These are phyloP conservation scores for Carettochelys insculpta DNA, from an alignment of 2,113 vertebrate genomes.

Conservation along the genomic window DNA sequence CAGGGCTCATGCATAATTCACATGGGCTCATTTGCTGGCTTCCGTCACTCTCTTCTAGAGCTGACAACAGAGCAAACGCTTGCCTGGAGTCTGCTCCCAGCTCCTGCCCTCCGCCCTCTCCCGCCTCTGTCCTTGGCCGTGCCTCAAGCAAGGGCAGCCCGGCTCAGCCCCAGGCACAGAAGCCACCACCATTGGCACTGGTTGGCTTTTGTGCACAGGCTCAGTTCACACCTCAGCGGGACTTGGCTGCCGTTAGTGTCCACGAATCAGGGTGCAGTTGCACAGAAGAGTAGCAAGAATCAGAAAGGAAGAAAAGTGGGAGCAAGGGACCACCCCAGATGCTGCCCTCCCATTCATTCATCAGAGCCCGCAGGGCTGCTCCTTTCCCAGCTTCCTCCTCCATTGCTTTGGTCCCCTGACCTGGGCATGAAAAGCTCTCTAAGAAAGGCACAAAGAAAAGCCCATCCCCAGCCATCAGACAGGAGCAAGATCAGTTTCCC, in stretches of 20 bases:
- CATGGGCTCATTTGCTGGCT: neutral
- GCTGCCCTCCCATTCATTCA: neutral
- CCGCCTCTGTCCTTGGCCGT: fast-evolving
- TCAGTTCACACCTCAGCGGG: neutral
- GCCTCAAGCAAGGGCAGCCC: neutral
- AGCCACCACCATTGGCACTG: neutral
- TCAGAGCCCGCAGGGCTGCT: neutral
- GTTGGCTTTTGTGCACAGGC: neutral
- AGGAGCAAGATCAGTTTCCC: neutral
- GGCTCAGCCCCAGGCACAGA: neutral
- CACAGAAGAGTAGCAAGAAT: fast-evolving
- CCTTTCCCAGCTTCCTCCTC: neutral
- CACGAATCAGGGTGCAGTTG: too few relatives aligned
- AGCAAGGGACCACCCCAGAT: neutral
- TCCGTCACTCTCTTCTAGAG: neutral
- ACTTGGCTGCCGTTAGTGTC: neutral
- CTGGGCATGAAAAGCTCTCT: neutral
- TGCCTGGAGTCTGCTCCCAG: fast-evolving
- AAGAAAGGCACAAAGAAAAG: neutral
- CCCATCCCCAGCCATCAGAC: neutral
- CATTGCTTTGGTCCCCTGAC: neutral
- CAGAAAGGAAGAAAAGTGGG: fast-evolving
- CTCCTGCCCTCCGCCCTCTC: fast-evolving
- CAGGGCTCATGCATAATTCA: slow-evolving; percentile 34
- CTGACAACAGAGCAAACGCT: neutral